phyloP scores from a whole-genome alignment of 2,113 vertebrate species.

The Cromileptes altivelis region DNA sequence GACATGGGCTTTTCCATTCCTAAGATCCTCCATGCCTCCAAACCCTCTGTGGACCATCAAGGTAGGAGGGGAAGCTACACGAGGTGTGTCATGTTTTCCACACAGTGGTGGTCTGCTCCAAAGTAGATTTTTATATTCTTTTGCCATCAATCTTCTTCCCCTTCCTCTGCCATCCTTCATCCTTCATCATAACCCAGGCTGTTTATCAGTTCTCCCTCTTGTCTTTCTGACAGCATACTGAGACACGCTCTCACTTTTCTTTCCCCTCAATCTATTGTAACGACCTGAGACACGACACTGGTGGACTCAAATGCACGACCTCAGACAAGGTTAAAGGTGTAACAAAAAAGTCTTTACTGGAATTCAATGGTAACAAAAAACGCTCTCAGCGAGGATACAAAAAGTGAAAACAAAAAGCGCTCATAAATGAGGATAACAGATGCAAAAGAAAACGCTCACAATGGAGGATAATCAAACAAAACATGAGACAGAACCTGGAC shows the following conservation, averaged over 20 bases:
- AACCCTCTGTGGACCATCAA: constrained; percentile 95
- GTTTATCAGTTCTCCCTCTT: constrained; percentile 2
- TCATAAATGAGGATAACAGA: too few species aligned
- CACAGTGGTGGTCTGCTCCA: not conserved
- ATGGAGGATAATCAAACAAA: too few species aligned
- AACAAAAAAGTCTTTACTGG: too few species aligned
- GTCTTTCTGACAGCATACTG: constrained; percentile 9
- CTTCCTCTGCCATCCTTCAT: not conserved
- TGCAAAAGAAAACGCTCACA: too few species aligned
- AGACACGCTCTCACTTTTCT: constrained; percentile 5
- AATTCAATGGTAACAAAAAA: too few species aligned
- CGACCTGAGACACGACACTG: too few species aligned
- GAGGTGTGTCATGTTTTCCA: not conserved
- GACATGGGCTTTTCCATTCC: constrained; percentile 98
- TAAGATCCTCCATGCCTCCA: constrained; percentile 94
- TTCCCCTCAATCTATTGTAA: constrained; percentile 2
- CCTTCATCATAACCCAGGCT: not conserved
- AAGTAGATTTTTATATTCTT: not conserved
- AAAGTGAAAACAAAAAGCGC: too few species aligned
- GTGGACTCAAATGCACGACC: too few species aligned
- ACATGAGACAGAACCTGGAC: too few species aligned
- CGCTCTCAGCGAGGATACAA: too few species aligned
- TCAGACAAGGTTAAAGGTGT: too few species aligned
- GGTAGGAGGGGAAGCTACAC: constrained; percentile 82
- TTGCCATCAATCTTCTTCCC: not conserved